Evolutionary conservation across 1,140 invertebrate genomes (phyloP), one percentile per base, ranked within the genome.

Genomic region (Antheraea mylitta): DNA sequence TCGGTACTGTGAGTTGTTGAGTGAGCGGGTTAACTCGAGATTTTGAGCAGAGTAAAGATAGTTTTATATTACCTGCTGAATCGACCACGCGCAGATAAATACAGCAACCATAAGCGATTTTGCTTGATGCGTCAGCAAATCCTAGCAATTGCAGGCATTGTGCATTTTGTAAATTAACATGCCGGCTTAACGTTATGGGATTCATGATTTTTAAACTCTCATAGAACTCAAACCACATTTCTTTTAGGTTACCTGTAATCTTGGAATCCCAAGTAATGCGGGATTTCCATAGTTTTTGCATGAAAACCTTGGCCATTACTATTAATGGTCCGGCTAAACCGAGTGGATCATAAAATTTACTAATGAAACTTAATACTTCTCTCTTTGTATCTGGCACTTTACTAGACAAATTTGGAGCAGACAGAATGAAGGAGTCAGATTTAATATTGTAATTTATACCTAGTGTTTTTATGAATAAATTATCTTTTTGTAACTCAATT

Each of bases 301-400:
- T 68, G 30, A 68, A 42, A 8, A 67, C 9, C 64, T 71, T 71
- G 5, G 63, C 66, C 18, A 18, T 22, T 4, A 73, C 62, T 42
- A 73, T 18, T 22, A 70, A 65, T 60, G 68, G 72, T 11, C 61
- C 59, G 7, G 69, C 59, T 11, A 73, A 53, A 10, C 68, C 72
- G 13, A 73, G 58, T 18, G 71, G 71, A 66, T 73, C 71, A 61
- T 66, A 73, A 16, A 73, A 68, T 36, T 63, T 61, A 7, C 71
- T 64, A 59, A 69, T 73, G 22, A 22, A 69, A 18, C 71, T 73
- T 22, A 73, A 64, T 13, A 73, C 59, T 58, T 67, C 67, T 67
- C 71, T 69, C 60, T 73, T 73, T 64, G 64, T 73, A 13, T 72
- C 58, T 48, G 36, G 16, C n/a, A 61, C 45, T 3, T 63, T 42